Evolutionary conservation across 2,888 invertebrate species (phyloP).

Genomic region (Tryphoninae sp.): DNA sequence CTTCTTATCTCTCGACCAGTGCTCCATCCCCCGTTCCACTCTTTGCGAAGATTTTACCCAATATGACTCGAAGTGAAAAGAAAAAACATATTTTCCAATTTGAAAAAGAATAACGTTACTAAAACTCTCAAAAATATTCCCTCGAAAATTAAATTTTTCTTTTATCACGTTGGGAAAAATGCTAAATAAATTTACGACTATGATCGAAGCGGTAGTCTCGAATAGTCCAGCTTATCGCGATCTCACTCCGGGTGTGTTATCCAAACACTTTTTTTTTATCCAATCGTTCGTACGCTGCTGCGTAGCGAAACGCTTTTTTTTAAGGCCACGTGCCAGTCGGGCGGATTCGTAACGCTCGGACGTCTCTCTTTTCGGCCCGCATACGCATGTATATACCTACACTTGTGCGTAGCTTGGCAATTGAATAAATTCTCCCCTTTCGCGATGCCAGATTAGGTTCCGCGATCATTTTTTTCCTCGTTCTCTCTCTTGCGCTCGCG

Average conservation of each 20-base stretch:
- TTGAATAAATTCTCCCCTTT: conserved; percentile 77
- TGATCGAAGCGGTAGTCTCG: conserved; percentile 57
- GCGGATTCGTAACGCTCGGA: conserved; percentile 61
- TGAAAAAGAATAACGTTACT: not conserved
- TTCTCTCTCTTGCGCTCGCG: conserved; percentile 26
- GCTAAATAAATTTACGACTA: conserved; percentile 53
- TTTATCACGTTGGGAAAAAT: conserved; percentile 17
- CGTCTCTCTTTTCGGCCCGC: conserved; percentile 45
- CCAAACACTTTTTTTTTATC: conserved; percentile 59
- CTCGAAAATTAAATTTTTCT: no score
- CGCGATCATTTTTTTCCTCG: conserved; percentile 72
- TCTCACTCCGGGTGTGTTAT: conserved; percentile 52
- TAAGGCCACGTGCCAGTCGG: conserved; percentile 61
- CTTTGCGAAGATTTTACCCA: not conserved
- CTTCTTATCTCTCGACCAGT: conserved; percentile 52
- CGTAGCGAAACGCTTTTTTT: conserved; percentile 40
- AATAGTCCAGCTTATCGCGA: conserved; percentile 57
- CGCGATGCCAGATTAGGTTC: conserved; percentile 76
- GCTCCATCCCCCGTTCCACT: conserved; percentile 19
- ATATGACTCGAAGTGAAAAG: not conserved
- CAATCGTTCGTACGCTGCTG: conserved; percentile 24
- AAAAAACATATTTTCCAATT: not conserved
- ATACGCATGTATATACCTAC: conserved; percentile 39
- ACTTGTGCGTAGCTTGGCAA: conserved; percentile 68
- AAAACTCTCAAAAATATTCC: not conserved